Conservation (phyloP, 1,140 invertebrate genomes). For the Papilio xuthus region DNA sequence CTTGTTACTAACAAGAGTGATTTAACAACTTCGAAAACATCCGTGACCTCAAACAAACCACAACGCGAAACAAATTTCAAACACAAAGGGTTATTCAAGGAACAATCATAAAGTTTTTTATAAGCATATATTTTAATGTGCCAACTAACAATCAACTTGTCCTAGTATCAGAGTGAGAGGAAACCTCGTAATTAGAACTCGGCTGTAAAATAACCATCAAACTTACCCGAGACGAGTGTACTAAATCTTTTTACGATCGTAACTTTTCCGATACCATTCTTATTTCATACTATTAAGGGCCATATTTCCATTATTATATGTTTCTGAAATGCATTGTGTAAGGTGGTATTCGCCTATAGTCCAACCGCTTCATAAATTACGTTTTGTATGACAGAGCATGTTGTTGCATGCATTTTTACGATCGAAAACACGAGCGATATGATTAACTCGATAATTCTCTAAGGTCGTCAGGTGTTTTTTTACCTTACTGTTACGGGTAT, state of each 20-base stretch:
- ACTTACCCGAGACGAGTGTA: conserved; percentile 66
- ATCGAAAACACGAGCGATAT: conserved; percentile 59
- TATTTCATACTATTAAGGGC: conserved; percentile 43
- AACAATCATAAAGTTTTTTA: conserved; percentile 70
- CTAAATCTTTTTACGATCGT: conserved; percentile 44
- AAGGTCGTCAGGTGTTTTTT: conserved; percentile 54
- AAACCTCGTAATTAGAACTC: conserved; percentile 74
- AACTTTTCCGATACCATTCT: conserved; percentile 36
- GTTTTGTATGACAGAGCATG: conserved; percentile 65
- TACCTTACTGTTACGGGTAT: conserved; percentile 25
- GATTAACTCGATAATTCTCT: conserved; percentile 57
- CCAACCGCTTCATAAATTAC: conserved; percentile 65
- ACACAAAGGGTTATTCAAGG: conserved; percentile 72
- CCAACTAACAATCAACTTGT: conserved; percentile 64
- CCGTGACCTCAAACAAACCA: conserved; percentile 44
- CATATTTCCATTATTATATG: conserved; percentile 33
- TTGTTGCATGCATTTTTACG: conserved; percentile 70
- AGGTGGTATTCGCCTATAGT: conserved; percentile 55
- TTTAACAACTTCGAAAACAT: conserved; percentile 23
- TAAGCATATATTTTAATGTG: conserved; percentile 62
- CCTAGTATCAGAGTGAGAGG: conserved; percentile 67
- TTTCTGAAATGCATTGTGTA: conserved; percentile 34
- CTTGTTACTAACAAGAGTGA: conserved; percentile 15
- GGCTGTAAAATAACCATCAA: conserved; percentile 78
- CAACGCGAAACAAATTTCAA: conserved; percentile 59